Evolutionary conservation across 2,797 vertebrate species (phyloP).

Genomic region (Enteromius thamalakanensis): DNA sequence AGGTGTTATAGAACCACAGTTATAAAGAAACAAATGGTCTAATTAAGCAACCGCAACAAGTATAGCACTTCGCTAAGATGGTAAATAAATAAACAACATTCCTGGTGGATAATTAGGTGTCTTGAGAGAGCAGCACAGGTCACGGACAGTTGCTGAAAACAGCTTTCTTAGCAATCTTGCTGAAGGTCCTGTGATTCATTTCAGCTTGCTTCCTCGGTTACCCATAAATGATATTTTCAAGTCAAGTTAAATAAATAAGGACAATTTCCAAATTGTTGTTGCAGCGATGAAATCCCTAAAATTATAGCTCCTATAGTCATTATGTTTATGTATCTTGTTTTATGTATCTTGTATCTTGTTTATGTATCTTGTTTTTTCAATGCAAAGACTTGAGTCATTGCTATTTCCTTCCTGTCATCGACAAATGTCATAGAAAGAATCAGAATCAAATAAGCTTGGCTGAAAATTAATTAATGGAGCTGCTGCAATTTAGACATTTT

Average conservation of each 20-base stretch:
- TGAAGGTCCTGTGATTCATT: not conserved
- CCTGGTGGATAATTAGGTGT: not conserved
- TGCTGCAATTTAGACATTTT: not conserved
- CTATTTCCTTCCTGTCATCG: not conserved
- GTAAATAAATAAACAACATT: not conserved
- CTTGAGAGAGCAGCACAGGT: not conserved
- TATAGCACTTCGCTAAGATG: not conserved
- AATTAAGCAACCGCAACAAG: not conserved
- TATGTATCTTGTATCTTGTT: not conserved
- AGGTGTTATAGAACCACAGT: not conserved
- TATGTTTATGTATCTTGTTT: not conserved
- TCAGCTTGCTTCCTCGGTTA: not conserved
- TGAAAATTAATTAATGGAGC: not conserved
- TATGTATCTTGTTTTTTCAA: not conserved
- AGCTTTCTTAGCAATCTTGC: not conserved
- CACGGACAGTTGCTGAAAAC: slow-evolving; percentile 1
- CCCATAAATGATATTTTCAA: too few relatives aligned
- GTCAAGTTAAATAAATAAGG: not conserved
- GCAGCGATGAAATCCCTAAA: not conserved
- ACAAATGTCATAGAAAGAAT: not conserved
- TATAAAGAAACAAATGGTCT: not conserved
- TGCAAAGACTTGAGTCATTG: not conserved
- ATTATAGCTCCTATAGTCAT: not conserved
- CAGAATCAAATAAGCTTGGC: not conserved
- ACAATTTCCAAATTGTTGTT: not conserved